These are phyloP conservation scores for Dicroscelio sp. DNA, from an alignment of 2,888 invertebrate species.

Conservation along the genomic window DNA sequence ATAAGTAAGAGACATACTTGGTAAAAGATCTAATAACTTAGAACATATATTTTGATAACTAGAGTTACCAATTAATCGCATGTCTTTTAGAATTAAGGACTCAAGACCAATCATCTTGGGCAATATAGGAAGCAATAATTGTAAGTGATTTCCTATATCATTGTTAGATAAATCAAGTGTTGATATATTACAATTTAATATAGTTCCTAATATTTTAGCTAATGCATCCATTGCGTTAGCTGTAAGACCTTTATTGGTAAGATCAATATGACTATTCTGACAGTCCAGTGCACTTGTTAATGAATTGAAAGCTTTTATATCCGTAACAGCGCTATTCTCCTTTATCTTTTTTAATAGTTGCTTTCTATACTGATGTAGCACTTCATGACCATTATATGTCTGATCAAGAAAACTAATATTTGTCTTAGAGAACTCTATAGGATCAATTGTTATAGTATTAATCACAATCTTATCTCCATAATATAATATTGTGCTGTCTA, in stretches of 20 bases:
- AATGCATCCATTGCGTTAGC: background rate
- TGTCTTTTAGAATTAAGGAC: too few relatives aligned
- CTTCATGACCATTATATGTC: background rate
- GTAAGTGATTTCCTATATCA: conserved; percentile 4
- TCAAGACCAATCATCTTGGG: too few relatives aligned
- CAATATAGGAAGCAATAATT: background rate
- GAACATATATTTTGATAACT: too few relatives aligned
- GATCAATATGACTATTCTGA: background rate
- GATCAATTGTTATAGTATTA: too few relatives aligned
- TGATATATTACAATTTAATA: background rate
- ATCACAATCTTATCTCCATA: too few relatives aligned
- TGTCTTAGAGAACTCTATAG: too few relatives aligned
- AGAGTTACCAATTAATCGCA: too few relatives aligned
- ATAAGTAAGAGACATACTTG: too few relatives aligned
- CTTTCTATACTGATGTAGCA: background rate
- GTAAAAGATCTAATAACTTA: too few relatives aligned
- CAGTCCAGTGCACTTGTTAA: background rate
- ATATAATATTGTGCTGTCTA: too few relatives aligned
- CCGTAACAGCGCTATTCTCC: background rate
- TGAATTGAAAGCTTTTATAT: background rate
- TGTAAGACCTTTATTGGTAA: background rate
- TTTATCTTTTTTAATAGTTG: background rate
- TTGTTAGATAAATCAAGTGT: conserved; percentile 13
- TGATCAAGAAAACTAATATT: conserved; percentile 10
- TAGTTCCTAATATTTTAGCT: background rate